Evolutionary conservation across 2,113 vertebrate species (phyloP).

Genomic region (Trematocara unimaculatum): DNA sequence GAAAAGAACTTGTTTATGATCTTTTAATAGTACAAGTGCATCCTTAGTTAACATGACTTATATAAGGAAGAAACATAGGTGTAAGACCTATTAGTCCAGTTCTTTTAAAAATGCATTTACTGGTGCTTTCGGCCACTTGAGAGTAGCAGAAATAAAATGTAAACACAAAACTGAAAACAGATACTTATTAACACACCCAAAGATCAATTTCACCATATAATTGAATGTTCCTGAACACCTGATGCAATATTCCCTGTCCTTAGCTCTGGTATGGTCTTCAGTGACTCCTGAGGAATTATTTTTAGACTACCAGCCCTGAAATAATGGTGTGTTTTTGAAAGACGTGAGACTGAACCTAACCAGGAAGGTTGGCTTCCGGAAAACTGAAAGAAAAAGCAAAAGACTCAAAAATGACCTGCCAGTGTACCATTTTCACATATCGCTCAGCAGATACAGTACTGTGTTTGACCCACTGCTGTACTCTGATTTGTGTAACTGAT

Average conservation of each 20-base stretch:
- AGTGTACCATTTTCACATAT: neutral
- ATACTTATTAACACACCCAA: neutral
- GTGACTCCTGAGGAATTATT: neutral
- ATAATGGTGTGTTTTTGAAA: rapidly evolving
- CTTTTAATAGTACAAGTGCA: neutral
- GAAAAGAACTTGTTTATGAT: neutral
- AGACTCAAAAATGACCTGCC: neutral
- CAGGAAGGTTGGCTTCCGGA: rapidly evolving
- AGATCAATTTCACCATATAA: neutral
- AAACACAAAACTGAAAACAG: neutral
- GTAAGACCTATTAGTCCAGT: neutral
- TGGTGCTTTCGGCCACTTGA: neutral
- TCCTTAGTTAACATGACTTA: neutral
- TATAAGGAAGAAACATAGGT: neutral
- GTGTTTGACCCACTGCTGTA: neutral
- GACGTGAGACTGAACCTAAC: neutral
- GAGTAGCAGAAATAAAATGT: neutral
- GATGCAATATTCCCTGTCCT: neutral
- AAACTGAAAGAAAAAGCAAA: neutral
- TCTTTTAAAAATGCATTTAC: neutral
- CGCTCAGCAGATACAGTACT: neutral
- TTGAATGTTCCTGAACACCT: neutral
- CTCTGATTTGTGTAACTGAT: neutral
- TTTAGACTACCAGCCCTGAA: neutral
- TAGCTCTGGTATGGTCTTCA: rapidly evolving